Percentiles rank a stretch among this genome's conserved stretches.
phyloP scores from a whole-genome alignment of 1,140 invertebrate genomes.

The Drosophila equinoxialis region DNA sequence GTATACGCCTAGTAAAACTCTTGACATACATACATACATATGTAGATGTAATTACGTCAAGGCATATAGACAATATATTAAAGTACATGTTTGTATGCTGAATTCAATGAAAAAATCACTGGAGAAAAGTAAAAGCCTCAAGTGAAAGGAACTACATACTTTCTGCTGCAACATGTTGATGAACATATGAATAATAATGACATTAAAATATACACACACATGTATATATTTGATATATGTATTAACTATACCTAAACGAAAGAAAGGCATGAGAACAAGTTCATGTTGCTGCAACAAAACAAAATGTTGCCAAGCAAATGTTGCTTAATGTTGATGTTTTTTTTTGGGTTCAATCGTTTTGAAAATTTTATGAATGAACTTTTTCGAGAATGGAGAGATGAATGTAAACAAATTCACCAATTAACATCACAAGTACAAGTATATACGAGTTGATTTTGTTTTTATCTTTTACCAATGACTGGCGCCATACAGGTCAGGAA shows the following conservation, averaged over 20 bases:
- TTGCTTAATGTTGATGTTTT: constrained; percentile 23
- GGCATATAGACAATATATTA: not conserved
- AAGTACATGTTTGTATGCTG: no score
- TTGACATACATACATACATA: constrained; percentile 12
- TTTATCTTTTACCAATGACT: constrained; percentile 73
- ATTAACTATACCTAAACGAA: not conserved
- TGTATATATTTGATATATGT: not conserved
- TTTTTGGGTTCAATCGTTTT: constrained; percentile 1
- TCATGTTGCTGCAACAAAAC: constrained; percentile 31
- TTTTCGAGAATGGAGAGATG: not conserved
- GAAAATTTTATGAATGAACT: constrained; percentile 46
- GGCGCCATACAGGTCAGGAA: constrained; percentile 82
- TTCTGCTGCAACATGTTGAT: no score
- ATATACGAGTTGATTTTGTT: not conserved
- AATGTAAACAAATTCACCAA: constrained; percentile 19
- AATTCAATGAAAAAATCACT: no score
- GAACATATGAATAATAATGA: not conserved
- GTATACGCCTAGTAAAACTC: constrained; percentile 26
- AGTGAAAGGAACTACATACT: no score
- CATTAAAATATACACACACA: not conserved
- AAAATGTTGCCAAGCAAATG: constrained; percentile 31
- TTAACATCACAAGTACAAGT: not conserved
- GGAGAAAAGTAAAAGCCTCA: no score
- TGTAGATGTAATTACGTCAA: not conserved
- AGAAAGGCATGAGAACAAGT: not conserved